A percentile compares a stretch with the other conserved stretches of the same genome.
Conservation (phyloP, 2,888 invertebrate genomes). For the Lamproptera curius region DNA sequence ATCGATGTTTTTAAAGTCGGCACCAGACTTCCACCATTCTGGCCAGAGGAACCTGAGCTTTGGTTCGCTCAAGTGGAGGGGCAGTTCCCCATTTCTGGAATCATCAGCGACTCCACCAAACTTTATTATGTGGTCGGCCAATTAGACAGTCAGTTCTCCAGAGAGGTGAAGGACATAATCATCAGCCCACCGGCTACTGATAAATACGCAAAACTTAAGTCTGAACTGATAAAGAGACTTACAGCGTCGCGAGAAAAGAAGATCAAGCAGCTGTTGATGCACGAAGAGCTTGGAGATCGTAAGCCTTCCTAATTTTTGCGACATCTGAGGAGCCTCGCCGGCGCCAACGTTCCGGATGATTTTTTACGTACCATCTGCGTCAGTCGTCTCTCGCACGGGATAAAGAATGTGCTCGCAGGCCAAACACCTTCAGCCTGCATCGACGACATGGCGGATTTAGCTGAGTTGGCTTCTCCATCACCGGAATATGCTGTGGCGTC, state of each 20-base stretch:
- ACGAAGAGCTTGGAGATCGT: neutral
- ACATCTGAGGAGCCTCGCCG: neutral
- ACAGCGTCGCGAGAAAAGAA: neutral
- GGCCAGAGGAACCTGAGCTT: neutral
- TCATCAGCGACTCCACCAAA: constrained; percentile 8
- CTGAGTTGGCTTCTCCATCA: constrained; percentile 20
- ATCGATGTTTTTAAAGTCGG: neutral
- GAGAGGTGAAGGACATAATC: constrained; percentile 13
- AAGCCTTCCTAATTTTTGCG: constrained; percentile 1
- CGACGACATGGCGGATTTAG: constrained; percentile 23
- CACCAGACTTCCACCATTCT: neutral
- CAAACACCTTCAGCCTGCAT: constrained; percentile 12
- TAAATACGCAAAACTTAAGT: neutral
- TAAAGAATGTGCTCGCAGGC: constrained; percentile 22
- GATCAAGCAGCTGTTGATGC: neutral
- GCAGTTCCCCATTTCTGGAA: neutral
- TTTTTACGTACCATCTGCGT: constrained; percentile 11
- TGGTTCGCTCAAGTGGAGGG: too few relatives aligned
- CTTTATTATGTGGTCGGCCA: constrained; percentile 2
- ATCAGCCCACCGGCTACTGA: neutral
- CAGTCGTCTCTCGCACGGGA: constrained; percentile 5
- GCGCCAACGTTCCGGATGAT: constrained; percentile 3
- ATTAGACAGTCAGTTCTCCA: neutral
- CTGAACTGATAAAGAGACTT: neutral
- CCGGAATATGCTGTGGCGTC: constrained; percentile 13